A percentile compares a stretch with the other conserved stretches of the same genome.
phyloP scores from a whole-genome alignment of 2,797 vertebrate genomes.

The Knipowitschia caucasica region DNA sequence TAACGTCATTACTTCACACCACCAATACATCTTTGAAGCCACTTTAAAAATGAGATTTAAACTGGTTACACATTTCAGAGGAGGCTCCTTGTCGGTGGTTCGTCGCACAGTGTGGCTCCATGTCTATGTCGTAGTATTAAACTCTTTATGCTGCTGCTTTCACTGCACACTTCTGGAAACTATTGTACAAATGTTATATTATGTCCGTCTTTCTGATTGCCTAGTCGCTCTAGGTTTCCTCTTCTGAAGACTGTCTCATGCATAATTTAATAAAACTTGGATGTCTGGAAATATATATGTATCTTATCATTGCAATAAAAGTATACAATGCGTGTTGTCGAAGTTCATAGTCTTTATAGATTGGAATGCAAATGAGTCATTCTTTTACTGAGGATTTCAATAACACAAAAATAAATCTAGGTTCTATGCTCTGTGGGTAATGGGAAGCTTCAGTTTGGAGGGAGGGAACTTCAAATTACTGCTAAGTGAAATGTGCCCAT shows the following conservation, averaged over 20 bases:
- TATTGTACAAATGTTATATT: constrained; percentile 54
- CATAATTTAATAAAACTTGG: constrained; percentile 78
- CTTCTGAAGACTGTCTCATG: constrained; percentile 69
- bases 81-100: constrained; percentile 53
- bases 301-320: constrained; percentile 84
- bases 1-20: too few species aligned
- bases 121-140: constrained; percentile 73
- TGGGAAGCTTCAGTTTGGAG: too few species aligned
- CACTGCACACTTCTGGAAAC: constrained; percentile 57
- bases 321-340: constrained; percentile 56
- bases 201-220: constrained; percentile 61
- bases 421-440: too few species aligned
- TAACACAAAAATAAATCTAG: too few species aligned
- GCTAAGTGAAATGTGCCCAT: too few species aligned
- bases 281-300: constrained; percentile 79
- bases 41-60: too few species aligned
- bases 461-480: too few species aligned
- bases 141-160: constrained; percentile 70
- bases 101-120: constrained; percentile 72
- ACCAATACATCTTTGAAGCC: too few species aligned
- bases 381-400: too few species aligned
- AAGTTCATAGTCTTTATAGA: constrained; percentile 5
- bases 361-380: background rate
- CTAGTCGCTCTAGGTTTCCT: constrained; percentile 65
- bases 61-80: constrained; percentile 46